Evolutionary conservation across 2,888 invertebrate genomes (phyloP), one percentile per base, ranked within the genome.

Genomic region (Drepanosiphum platanoidis): DNA sequence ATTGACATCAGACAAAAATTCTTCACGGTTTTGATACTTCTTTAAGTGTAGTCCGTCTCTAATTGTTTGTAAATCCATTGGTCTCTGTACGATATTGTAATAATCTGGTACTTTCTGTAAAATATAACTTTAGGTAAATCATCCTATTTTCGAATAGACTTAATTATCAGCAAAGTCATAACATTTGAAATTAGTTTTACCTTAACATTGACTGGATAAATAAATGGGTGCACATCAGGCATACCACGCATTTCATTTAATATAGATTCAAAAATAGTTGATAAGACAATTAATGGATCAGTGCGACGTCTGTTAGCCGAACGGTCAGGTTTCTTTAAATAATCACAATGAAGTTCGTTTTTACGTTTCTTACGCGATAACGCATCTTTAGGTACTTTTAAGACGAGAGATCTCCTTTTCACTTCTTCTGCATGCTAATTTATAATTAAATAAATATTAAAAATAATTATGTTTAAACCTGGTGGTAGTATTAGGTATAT

Each of bases 21-120:
- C 96, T 89, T 97, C 97, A n/a, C 99, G 92, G 88, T 95, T 96
- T 89, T 96, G 96, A 89, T 99, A 99, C 88, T 95, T 95, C 88
- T 96, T 95, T 89, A 95, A 94, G 0, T 96, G 91, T 30, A 97
- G 90, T 89, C 96, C 96, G 88, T 97, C 98, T 66, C 98, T 92
- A 88, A 99, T 98, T 0, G 96, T 96, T 90, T 98, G 98, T 81
- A 99, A 91, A 90, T 99, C 99, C 97, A 99, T 99, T 0, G 99
- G 99, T 86, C 95, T 93, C 71, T 94, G 93, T 34, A 99, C 93
- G 86, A 98, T 96, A 87, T 94, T 94, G 89, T 97, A 95, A 90
- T 99, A 99, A 90, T 99, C 99, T 0, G 96, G 95, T 11, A 98
- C 97, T 88, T 93, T 90, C 94, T 94, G 89, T 84, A 88, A 88